Percentiles rank a stretch among this genome's conserved stretches.
phyloP scores from a whole-genome alignment of 2,113 vertebrate species.

The Cairina moschata region DNA sequence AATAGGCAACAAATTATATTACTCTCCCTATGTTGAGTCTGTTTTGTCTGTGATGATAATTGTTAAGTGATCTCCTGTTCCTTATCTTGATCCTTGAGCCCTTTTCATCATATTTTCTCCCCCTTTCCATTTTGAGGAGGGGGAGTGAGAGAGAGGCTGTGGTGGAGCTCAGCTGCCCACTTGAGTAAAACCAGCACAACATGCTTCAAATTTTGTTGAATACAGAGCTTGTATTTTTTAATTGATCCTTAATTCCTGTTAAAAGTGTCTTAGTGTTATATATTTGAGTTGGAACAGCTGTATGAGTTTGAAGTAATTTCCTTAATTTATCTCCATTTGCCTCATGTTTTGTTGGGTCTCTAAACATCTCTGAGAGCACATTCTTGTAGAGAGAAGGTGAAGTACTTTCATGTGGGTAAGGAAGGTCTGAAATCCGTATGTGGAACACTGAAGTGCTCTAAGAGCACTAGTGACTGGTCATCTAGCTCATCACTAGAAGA shows the following conservation, averaged over 20 bases:
- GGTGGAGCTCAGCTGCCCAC: too few species aligned
- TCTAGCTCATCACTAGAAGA: neutral
- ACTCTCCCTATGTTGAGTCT: too few species aligned
- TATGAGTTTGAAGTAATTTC: neutral
- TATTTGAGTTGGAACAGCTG: neutral
- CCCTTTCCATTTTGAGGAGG: too few species aligned
- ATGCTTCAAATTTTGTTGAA: neutral
- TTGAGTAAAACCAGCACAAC: too few species aligned
- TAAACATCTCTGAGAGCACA: neutral
- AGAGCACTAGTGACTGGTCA: neutral
- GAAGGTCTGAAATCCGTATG: neutral
- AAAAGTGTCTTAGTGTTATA: neutral
- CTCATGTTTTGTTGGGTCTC: neutral
- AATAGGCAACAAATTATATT: too few species aligned
- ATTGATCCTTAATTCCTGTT: neutral
- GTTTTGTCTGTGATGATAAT: too few species aligned
- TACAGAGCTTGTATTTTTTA: neutral
- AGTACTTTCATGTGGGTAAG: neutral
- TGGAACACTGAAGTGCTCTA: neutral
- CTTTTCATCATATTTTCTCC: too few species aligned
- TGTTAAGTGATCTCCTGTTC: too few species aligned
- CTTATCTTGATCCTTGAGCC: too few species aligned
- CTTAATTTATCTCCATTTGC: neutral
- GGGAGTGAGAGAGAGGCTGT: too few species aligned
- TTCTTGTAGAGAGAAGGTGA: neutral